Conservation (phyloP, 2,888 invertebrate genomes). For the Trachelus tabidus region DNA sequence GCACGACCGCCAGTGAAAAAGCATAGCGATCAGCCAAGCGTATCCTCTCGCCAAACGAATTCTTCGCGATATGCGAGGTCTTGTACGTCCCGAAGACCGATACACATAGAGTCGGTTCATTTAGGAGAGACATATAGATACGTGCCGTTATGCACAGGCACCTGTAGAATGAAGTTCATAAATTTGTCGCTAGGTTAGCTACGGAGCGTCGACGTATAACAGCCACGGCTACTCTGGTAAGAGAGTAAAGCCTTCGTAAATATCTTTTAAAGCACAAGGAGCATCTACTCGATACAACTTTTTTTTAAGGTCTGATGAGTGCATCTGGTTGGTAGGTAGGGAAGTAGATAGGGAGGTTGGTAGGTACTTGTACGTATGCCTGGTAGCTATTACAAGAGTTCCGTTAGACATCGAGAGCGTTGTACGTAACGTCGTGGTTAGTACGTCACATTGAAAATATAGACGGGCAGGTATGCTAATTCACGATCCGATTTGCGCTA, state of each 20-base stretch:
- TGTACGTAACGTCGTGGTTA: not conserved
- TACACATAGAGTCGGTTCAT: not conserved
- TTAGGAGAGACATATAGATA: not conserved
- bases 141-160: not conserved
- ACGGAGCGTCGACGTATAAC: not conserved
- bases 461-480: not conserved
- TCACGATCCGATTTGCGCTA: not conserved
- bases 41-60: constrained; percentile 18
- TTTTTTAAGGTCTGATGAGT: not conserved
- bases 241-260: not conserved
- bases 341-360: not conserved
- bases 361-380: not conserved
- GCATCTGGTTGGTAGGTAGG: not conserved
- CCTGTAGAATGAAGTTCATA: not conserved
- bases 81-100: not conserved
- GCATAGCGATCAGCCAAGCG: constrained; percentile 25
- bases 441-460: not conserved
- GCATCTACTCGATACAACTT: not conserved
- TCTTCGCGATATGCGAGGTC: not conserved
- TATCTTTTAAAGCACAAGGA: not conserved
- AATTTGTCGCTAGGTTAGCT: not conserved
- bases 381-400: not conserved
- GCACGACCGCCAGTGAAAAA: constrained; percentile 26
- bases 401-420: not conserved
- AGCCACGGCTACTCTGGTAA: not conserved